Evolutionary conservation across 1,140 invertebrate genomes (phyloP).

Genomic region (Cotesia chilonis): DNA sequence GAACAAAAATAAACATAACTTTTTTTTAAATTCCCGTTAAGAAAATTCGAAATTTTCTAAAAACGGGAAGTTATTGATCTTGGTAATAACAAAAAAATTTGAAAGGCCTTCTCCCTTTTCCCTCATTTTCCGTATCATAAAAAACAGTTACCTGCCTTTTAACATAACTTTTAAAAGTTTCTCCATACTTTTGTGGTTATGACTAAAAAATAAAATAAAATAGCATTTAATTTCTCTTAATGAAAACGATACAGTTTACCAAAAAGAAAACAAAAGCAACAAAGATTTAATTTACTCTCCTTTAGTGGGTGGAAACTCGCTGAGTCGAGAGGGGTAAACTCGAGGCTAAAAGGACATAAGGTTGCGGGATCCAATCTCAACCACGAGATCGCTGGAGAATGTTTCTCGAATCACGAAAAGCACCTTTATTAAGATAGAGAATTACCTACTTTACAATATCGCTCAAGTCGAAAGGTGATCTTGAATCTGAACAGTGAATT

Average conservation of each 20-base stretch:
- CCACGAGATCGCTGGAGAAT: not conserved
- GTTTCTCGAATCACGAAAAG: slow-evolving; percentile 11
- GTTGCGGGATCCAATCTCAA: slow-evolving; percentile 12
- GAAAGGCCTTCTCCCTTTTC: too few relatives aligned
- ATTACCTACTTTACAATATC: slow-evolving; percentile 9
- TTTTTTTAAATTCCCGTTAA: too few relatives aligned
- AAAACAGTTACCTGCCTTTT: too few relatives aligned
- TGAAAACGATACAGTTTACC: not conserved
- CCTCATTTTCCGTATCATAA: too few relatives aligned
- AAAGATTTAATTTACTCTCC: slow-evolving; percentile 6
- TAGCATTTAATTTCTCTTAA: not conserved
- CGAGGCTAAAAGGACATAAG: slow-evolving; percentile 11
- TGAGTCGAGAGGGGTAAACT: not conserved
- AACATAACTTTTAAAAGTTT: too few relatives aligned
- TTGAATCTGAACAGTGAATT: not conserved
- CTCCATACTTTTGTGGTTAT: too few relatives aligned
- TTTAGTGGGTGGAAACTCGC: slow-evolving; percentile 10
- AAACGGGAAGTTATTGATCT: too few relatives aligned
- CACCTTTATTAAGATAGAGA: slow-evolving; percentile 13
- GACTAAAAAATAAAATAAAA: too few relatives aligned
- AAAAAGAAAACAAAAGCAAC: slow-evolving; percentile 11
- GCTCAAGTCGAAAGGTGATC: not conserved
- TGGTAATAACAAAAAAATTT: too few relatives aligned
- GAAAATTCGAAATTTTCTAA: too few relatives aligned
- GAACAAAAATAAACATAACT: too few relatives aligned